Evolutionary conservation across 1,140 invertebrate genomes (phyloP), one percentile per base, ranked within the genome.

Genomic region (Tachypleus tridentatus): DNA sequence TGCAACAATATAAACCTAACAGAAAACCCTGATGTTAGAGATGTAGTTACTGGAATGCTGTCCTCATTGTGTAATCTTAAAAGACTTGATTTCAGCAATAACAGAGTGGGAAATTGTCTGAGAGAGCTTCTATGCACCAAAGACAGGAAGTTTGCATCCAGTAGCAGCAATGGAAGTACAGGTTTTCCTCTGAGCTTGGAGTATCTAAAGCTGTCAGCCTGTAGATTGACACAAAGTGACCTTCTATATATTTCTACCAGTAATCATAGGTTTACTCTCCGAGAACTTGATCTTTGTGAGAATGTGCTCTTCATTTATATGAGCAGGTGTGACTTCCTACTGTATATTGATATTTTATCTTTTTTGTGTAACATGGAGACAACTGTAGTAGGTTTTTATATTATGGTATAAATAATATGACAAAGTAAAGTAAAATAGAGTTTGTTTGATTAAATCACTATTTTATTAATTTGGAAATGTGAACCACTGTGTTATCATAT

Each of bases 151-250:
- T 7, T 7, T 54, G 7, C 3, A n/a, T 54, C 7, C 3, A 54
- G 53, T 54, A 7, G 53, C 53, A 7, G n/a, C 7, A 8, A 8
- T 54, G n/a, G 7, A 7, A 54, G n/a, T 54, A n/a, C 7, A 8
- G 53, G n/a, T n/a, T n/a, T 3, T n/a, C n/a, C n/a, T 54, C 53
- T 1, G 3, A 54, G 53, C 7, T n/a, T 54, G 7, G 53, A 54
- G n/a, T 54, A 54, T 54, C 53, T 54, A 8, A 54, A 54, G n/a
- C n/a, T 54, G 53, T 54, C 53, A 54, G 53, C 53, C n/a, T 54
- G 53, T 54, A 7, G n/a, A 54, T n/a, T 54, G 7, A 54, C 7
- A 54, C 7, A 54, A n/a, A n/a, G n/a, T 7, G 53, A 54, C n/a
- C 7, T 54, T 7, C 7, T 8, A 3, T 54, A 54, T 54, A 8